A percentile compares a stretch with the other conserved stretches of the same genome.
Evolutionary conservation across 2,888 invertebrate genomes (phyloP).

Genomic region (Hydropsyche betteni): DNA sequence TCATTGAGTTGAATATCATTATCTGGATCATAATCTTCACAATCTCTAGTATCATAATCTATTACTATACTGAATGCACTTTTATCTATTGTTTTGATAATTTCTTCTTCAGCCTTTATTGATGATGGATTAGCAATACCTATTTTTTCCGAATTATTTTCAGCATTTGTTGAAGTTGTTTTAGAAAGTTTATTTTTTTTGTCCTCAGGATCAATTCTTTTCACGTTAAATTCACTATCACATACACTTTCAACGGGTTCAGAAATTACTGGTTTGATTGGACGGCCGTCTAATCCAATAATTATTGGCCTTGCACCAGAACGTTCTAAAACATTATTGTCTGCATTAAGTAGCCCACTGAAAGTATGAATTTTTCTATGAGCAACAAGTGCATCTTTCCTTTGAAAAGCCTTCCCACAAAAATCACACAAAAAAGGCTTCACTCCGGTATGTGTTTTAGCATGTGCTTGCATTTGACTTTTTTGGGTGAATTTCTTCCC

Average conservation of each 20-base stretch:
- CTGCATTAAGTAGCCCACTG: conserved; percentile 36
- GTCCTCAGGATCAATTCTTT: neutral
- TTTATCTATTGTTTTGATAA: conserved; percentile 46
- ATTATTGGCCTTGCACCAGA: conserved; percentile 35
- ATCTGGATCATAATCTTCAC: conserved; percentile 46
- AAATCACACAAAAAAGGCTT: conserved; percentile 51
- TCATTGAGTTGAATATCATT: conserved; percentile 16
- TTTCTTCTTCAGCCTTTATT: conserved; percentile 50
- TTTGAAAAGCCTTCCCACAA: conserved; percentile 49
- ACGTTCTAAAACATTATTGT: conserved; percentile 22
- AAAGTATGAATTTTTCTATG: conserved; percentile 49
- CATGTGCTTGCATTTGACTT: conserved; percentile 47
- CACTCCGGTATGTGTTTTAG: conserved; percentile 43
- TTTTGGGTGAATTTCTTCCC: conserved; percentile 48
- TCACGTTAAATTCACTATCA: neutral
- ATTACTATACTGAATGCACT: conserved; percentile 51
- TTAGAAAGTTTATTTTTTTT: neutral
- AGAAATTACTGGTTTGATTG: conserved; percentile 9
- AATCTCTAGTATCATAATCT: conserved; percentile 52
- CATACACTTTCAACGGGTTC: neutral
- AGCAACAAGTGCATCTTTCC: conserved; percentile 49
- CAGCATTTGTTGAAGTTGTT: neutral
- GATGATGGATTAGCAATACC: neutral
- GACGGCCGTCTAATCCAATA: conserved; percentile 42
- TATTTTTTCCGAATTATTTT: neutral